phyloP scores from a whole-genome alignment of 2,113 vertebrate genomes.

The Grus americana region DNA sequence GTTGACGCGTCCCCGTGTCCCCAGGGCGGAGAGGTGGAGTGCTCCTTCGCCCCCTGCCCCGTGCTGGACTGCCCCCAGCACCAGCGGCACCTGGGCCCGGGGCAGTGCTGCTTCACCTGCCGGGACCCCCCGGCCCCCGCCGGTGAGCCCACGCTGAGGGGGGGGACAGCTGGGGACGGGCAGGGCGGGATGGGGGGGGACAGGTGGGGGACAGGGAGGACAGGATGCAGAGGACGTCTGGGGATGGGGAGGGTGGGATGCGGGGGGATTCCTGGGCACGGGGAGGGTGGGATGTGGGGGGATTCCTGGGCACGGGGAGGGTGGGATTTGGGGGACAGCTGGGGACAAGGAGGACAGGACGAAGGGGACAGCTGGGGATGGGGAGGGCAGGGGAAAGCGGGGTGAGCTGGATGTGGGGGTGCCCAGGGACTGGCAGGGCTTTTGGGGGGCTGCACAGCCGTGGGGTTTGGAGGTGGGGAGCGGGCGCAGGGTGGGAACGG shows the following conservation, averaged over 20 bases:
- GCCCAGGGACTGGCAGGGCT: accelerated
- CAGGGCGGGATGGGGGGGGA: background rate
- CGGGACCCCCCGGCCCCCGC: constrained; percentile 47
- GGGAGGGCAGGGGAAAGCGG: background rate
- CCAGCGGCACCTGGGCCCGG: constrained; percentile 70
- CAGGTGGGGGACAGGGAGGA: background rate
- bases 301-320: background rate
- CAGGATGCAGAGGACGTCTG: background rate
- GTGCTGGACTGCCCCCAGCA: constrained; percentile 73
- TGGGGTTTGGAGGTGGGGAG: background rate
- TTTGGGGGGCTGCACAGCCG: background rate
- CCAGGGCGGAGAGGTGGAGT: constrained; percentile 77
- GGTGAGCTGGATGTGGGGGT: background rate
- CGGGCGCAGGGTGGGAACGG: background rate
- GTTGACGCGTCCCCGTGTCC: background rate
- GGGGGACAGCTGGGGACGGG: background rate
- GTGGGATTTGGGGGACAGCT: background rate
- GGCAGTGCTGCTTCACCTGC: constrained; percentile 79
- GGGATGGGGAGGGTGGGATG: too few species aligned
- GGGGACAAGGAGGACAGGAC: background rate
- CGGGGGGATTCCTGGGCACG: background rate
- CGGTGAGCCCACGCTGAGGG: constrained; percentile 35
- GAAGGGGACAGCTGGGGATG: background rate
- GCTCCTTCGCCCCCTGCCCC: constrained; percentile 78
- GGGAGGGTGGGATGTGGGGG: background rate